These are phyloP conservation scores for Formica exsecta DNA, from an alignment of 1,140 invertebrate species.

Conservation along the genomic window DNA sequence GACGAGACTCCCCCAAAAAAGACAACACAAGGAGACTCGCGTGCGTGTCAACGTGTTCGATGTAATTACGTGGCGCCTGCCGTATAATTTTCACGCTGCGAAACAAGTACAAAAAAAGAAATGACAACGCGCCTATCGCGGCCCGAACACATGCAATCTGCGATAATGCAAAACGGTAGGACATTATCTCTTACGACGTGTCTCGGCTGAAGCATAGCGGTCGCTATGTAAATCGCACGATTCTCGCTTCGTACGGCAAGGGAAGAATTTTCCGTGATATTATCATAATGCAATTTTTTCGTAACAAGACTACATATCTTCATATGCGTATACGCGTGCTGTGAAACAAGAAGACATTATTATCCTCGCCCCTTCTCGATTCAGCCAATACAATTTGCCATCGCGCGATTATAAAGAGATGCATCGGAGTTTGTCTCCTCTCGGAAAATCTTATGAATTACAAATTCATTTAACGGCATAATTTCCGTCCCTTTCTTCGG, in stretches of 20 bases:
- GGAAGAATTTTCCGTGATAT: slow-evolving; percentile 39
- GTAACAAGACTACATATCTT: slow-evolving; percentile 36
- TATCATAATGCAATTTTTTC: slow-evolving; percentile 60
- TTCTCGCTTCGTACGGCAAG: slow-evolving; percentile 25
- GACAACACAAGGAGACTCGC: background rate
- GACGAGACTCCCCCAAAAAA: background rate
- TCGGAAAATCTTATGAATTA: slow-evolving; percentile 69
- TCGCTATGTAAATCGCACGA: slow-evolving; percentile 50
- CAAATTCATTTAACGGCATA: slow-evolving; percentile 70
- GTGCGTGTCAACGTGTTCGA: slow-evolving; percentile 25
- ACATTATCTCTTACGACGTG: slow-evolving; percentile 52
- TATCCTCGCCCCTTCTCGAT: background rate
- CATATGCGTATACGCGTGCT: background rate
- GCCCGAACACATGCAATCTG: slow-evolving; percentile 39
- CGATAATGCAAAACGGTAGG: slow-evolving; percentile 48
- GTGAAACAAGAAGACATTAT: slow-evolving; percentile 34
- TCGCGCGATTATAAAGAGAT: slow-evolving; percentile 13
- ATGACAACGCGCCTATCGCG: background rate
- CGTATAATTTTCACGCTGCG: slow-evolving; percentile 21
- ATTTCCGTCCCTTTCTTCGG: background rate
- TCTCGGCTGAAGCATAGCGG: slow-evolving; percentile 43
- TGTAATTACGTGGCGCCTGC: slow-evolving; percentile 25
- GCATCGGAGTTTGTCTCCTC: slow-evolving; percentile 8
- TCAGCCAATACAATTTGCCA: background rate
- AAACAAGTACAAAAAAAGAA: slow-evolving; percentile 19